A percentile compares a stretch with the other conserved stretches of the same genome.
phyloP scores from a whole-genome alignment of 1,140 invertebrate genomes.

The Telenomus remus region DNA sequence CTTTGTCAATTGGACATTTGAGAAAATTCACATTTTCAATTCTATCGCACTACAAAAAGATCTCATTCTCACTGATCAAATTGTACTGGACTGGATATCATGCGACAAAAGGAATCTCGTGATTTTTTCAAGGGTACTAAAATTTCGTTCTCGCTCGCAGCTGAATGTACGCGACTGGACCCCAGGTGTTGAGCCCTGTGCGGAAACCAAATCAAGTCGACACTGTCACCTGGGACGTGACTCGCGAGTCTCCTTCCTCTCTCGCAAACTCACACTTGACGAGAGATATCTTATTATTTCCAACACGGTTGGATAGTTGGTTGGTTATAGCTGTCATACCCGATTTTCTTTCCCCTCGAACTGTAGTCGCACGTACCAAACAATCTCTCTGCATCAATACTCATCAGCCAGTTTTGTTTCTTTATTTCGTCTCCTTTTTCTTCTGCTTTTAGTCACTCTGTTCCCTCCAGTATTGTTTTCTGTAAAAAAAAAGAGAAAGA shows the following conservation, averaged over 20 bases:
- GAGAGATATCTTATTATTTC: constrained; percentile 33
- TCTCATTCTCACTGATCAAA: too few relatives aligned
- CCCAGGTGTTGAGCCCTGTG: constrained; percentile 77
- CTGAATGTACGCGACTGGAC: constrained; percentile 75
- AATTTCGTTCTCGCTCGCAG: constrained; percentile 57
- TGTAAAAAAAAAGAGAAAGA: not conserved
- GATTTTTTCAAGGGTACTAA: too few relatives aligned
- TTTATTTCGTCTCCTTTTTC: not conserved
- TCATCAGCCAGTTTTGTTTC: constrained; percentile 5
- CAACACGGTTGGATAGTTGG: constrained; percentile 42
- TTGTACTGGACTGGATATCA: too few relatives aligned
- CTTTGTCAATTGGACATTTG: too few relatives aligned
- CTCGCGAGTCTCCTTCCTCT: constrained; percentile 63
- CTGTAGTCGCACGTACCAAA: constrained; percentile 19
- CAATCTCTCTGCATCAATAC: constrained; percentile 35
- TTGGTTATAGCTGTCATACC: constrained; percentile 38
- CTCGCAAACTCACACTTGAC: constrained; percentile 34
- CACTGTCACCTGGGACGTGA: constrained; percentile 77
- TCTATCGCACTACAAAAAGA: too few relatives aligned
- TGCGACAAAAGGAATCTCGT: too few relatives aligned
- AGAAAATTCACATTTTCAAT: too few relatives aligned
- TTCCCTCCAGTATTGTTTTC: not conserved
- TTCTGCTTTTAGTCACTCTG: not conserved
- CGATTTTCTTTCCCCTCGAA: not conserved
- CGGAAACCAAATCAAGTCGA: constrained; percentile 77